Percentiles rank a stretch among this genome's conserved stretches.
Conservation (phyloP, 1,140 invertebrate genomes). For the Nixonia krombeini region DNA sequence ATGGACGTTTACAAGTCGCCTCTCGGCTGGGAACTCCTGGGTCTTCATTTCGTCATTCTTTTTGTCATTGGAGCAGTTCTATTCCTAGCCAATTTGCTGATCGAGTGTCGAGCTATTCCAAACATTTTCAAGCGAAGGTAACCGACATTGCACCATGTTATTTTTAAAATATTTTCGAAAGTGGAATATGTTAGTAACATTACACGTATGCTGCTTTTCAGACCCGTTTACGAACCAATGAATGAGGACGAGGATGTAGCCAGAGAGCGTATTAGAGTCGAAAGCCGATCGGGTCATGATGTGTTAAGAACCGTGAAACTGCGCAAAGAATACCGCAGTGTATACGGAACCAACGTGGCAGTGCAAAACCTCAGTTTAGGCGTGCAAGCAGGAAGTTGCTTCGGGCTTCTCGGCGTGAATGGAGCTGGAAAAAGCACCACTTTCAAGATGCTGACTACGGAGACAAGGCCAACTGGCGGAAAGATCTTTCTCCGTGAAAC, state of each 20-base stretch:
- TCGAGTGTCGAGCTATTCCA: conserved; percentile 72
- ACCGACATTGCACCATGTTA: conserved; percentile 30
- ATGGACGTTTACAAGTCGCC: conserved; percentile 79
- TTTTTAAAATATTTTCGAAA: background rate
- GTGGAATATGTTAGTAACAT: no score
- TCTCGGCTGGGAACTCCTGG: conserved; percentile 72
- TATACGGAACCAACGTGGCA: conserved; percentile 70
- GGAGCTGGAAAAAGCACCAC: conserved; percentile 94
- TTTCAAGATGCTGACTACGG: conserved; percentile 87
- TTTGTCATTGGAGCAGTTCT: conserved; percentile 69
- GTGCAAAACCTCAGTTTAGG: conserved; percentile 81
- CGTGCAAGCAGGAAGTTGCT: conserved; percentile 84
- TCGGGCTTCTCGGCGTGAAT: conserved; percentile 83
- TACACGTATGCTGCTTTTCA: conserved; percentile 24
- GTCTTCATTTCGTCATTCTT: conserved; percentile 72
- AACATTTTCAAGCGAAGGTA: conserved; percentile 57
- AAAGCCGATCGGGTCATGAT: conserved; percentile 59
- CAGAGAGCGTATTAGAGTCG: conserved; percentile 69
- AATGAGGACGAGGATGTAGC: conserved; percentile 69
- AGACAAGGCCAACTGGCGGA: conserved; percentile 74
- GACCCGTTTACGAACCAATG: conserved; percentile 34
- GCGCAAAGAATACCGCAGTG: conserved; percentile 66
- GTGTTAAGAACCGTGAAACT: conserved; percentile 66
- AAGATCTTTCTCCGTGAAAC: conserved; percentile 66
- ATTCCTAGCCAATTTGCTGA: conserved; percentile 72